Evolutionary conservation across 2,888 invertebrate genomes (phyloP).

Genomic region (Unio delphinus): DNA sequence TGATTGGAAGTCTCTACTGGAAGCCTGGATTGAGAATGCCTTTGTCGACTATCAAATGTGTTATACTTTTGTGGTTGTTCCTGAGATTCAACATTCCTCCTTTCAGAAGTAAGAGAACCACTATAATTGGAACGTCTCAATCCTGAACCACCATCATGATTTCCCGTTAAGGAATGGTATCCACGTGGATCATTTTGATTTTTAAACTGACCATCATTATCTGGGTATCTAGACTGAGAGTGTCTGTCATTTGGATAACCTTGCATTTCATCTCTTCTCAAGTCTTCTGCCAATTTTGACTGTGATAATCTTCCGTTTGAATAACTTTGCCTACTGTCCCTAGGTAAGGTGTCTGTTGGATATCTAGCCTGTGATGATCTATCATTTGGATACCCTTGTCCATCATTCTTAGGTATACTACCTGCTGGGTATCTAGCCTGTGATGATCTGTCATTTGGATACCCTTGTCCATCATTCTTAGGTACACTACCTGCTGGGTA

Average conservation of each 20-base stretch:
- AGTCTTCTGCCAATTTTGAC: no score
- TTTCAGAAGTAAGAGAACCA: neutral
- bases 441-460: slow-evolving; percentile 30
- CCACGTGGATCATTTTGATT: neutral
- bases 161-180: neutral
- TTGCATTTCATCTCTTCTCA: neutral
- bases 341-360: slow-evolving; percentile 4
- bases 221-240: neutral
- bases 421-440: no score
- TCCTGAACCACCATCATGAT: neutral
- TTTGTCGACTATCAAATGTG: no score
- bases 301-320: no score
- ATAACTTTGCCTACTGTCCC: slow-evolving; percentile 1
- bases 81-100: neutral
- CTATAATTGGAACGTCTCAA: neutral
- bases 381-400: slow-evolving; percentile 8
- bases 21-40: no score
- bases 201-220: neutral
- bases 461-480: neutral
- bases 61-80: neutral
- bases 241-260: slow-evolving; percentile 28
- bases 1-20: no score
- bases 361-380: slow-evolving; percentile 4
- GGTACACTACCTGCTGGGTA: slow-evolving; percentile 3
- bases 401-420: no score